phyloP scores from a whole-genome alignment of 2,797 vertebrate species.

The Sternotherus odoratus region DNA sequence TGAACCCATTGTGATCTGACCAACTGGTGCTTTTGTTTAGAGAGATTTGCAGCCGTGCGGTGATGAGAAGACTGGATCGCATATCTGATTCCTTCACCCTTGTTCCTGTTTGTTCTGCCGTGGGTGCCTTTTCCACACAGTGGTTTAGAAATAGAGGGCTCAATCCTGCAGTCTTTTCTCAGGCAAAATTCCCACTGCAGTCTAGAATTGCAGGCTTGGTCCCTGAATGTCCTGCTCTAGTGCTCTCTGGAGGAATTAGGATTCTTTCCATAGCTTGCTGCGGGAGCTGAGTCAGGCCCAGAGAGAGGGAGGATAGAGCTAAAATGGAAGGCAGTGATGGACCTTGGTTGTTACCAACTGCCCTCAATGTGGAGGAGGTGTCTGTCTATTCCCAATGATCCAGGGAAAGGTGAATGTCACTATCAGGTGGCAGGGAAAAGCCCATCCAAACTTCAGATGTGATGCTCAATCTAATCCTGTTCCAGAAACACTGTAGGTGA shows the following conservation, averaged over 20 bases:
- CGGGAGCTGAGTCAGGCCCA: neutral
- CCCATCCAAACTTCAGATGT: neutral
- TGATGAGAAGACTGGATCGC: neutral
- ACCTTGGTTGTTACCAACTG: neutral
- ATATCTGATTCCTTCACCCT: neutral
- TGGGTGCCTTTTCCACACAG: neutral
- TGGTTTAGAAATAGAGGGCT: neutral
- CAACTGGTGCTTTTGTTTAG: neutral
- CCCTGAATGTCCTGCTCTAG: neutral
- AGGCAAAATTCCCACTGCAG: neutral
- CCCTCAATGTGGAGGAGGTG: neutral
- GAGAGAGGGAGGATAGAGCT: neutral
- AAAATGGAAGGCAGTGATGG: neutral
- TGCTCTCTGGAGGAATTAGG: neutral
- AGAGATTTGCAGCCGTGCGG: neutral
- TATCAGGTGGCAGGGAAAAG: neutral
- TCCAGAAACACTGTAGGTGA: neutral
- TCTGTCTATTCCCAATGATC: neutral
- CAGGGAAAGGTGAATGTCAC: neutral
- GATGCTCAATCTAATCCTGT: neutral
- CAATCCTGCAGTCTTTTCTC: neutral
- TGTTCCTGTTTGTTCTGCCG: neutral
- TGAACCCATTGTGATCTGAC: fast-evolving
- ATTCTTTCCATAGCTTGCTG: neutral
- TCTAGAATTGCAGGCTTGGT: neutral